Conservation (phyloP, 2,797 vertebrate species). For the Chaetodon trifasciatus region DNA sequence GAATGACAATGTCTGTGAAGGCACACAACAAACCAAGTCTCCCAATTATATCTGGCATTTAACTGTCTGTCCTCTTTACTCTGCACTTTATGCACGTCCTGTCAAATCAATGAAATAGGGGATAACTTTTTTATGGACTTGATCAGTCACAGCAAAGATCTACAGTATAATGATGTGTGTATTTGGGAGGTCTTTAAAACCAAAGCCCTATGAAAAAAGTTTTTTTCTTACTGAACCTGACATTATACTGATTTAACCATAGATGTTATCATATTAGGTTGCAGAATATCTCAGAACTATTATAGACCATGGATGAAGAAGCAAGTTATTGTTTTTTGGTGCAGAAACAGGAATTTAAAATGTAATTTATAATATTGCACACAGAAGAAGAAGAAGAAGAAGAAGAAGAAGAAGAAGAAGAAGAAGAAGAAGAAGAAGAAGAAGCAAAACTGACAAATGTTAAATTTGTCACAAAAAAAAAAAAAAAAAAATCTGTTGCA, state of each 20-base stretch:
- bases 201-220: background rate
- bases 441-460: background rate
- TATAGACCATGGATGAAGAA: background rate
- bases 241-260: background rate
- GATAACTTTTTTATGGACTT: conserved; percentile 61
- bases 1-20: conserved; percentile 83
- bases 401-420: background rate
- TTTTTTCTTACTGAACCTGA: background rate
- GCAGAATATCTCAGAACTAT: background rate
- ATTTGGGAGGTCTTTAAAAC: conserved; percentile 25
- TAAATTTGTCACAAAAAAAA: background rate
- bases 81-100: conserved; percentile 53
- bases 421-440: background rate
- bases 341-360: background rate
- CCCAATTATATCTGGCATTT: conserved; percentile 81
- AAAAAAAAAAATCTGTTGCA: background rate
- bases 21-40: conserved; percentile 72
- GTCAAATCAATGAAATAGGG: conserved; percentile 58
- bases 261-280: background rate
- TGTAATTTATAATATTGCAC: no score
- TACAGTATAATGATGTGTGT: conserved; percentile 24
- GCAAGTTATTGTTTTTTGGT: background rate
- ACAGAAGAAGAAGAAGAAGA: background rate
- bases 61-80: conserved; percentile 63
- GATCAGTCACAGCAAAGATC: conserved; percentile 39